Evolutionary conservation across 2,113 vertebrate species (phyloP).

Genomic region (Hylia prasina): DNA sequence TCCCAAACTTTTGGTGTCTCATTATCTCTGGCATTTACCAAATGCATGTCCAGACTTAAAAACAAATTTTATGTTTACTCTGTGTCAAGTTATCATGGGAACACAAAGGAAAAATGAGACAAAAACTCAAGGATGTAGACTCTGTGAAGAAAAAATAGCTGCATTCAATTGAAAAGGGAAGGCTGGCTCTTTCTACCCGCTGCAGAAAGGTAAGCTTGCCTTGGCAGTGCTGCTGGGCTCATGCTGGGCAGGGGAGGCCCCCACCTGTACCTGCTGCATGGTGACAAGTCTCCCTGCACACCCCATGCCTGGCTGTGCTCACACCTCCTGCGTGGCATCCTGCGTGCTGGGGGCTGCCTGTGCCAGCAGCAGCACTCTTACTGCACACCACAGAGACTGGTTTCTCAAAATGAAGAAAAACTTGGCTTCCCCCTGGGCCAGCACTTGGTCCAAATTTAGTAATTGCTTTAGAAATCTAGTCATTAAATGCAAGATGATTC

Average conservation of each 20-base stretch:
- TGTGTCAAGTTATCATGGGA: neutral
- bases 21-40: neutral
- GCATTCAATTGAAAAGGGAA: neutral
- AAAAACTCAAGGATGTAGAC: neutral
- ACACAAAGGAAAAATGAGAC: neutral
- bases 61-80: neutral
- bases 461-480: constrained; percentile 31
- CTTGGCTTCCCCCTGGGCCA: neutral
- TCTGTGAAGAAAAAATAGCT: neutral
- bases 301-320: fast-evolving
- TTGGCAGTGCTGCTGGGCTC: neutral
- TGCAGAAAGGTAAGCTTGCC: neutral
- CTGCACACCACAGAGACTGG: neutral
- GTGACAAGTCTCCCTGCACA: neutral
- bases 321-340: neutral
- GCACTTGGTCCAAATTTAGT: neutral
- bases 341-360: fast-evolving
- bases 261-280: neutral
- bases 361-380: neutral
- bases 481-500: constrained; percentile 25
- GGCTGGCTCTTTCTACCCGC: neutral
- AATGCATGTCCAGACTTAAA: neutral
- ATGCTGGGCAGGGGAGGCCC: neutral
- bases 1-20: neutral
- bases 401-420: neutral